Evolutionary conservation across 1,140 invertebrate genomes (phyloP), one percentile per base, ranked within the genome.

Genomic region (Aphidius gifuensis): DNA sequence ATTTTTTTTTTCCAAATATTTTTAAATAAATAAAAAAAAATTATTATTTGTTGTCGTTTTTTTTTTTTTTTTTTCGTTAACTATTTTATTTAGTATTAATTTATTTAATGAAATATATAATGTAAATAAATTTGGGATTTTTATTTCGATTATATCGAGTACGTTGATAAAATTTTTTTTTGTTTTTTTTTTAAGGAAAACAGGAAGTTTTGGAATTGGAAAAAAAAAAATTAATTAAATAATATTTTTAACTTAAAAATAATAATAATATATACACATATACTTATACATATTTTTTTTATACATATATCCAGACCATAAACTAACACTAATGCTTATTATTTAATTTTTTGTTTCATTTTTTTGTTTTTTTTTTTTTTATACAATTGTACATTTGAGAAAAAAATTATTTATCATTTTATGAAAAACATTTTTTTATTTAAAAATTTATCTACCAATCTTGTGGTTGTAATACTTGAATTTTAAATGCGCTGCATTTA

Each of bases 381-480:
- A 75, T 80, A 79, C 77, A 80, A 80, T 78, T 81, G 70, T 78
- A 81, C 72, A 81, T 77, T 70, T 64, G 66, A 42, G 58, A 59
- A 46, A 48, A 58, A 58, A 58, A 39, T 66, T 64, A 68, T 66
- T 64, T 67, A 64, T 68, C 70, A 73, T 65, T 58, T 66, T 73
- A 72, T 69, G 66, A 74, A 69, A 60, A 60, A 32, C 39, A 50
- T 40, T 60, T 71, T 72, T 67, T 73, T 68, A 68, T 39, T 53
- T 11, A 9, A 5, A 38, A 38, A 38, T 53, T 61, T 62, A 50
- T 54, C 59, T 47, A 56, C 63, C 65, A 51, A 56, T 47, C 61
- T 53, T 59, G 48, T 61, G 64, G 63, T 66, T 64, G 68, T 69
- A 74, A 71, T 71, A 70, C 60, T 69, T 68, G 44, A 45, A 57